These are phyloP conservation scores for Zelostemma sp. DNA, from an alignment of 1,140 invertebrate species.

Conservation along the genomic window DNA sequence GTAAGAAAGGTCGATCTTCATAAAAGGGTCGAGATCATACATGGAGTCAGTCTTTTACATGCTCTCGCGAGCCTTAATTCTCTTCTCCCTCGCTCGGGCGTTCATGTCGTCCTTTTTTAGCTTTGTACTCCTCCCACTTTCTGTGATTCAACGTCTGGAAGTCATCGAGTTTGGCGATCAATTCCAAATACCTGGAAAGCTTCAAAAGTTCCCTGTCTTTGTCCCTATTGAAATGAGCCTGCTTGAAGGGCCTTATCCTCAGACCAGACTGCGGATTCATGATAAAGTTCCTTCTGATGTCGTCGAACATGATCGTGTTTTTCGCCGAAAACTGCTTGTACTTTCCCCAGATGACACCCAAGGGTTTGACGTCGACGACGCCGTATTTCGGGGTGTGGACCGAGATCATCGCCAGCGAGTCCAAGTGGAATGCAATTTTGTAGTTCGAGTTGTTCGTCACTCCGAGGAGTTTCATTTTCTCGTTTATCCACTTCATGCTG, in stretches of 20 bases:
- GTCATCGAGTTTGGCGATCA: conserved; percentile 87
- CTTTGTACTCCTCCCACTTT: conserved; percentile 89
- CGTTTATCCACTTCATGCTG: conserved; percentile 98
- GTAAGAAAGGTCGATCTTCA: too few relatives aligned
- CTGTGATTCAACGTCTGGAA: conserved; percentile 89
- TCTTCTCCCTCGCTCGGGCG: conserved; percentile 36
- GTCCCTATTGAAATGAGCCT: conserved; percentile 89
- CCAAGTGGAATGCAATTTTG: conserved; percentile 94
- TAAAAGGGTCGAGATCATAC: too few relatives aligned
- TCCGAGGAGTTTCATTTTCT: conserved; percentile 95
- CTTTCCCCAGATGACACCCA: conserved; percentile 98
- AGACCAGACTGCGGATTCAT: conserved; percentile 97
- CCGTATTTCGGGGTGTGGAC: conserved; percentile 91
- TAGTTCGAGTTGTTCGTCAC: conserved; percentile 87
- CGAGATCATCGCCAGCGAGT: conserved; percentile 94
- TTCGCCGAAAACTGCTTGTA: conserved; percentile 87
- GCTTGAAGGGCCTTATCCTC: conserved; percentile 89
- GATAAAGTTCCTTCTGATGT: conserved; percentile 96
- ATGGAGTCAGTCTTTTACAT: background rate
- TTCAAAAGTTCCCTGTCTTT: conserved; percentile 89
- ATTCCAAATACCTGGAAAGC: conserved; percentile 86
- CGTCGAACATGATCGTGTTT: conserved; percentile 99
- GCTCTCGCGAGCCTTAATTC: conserved; percentile 33
- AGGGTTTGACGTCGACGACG: conserved; percentile 92
- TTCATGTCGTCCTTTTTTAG: conserved; percentile 54